These are phyloP conservation scores for Gymnopithys bicolor DNA, from an alignment of 2,797 vertebrate species.

Conservation along the genomic window DNA sequence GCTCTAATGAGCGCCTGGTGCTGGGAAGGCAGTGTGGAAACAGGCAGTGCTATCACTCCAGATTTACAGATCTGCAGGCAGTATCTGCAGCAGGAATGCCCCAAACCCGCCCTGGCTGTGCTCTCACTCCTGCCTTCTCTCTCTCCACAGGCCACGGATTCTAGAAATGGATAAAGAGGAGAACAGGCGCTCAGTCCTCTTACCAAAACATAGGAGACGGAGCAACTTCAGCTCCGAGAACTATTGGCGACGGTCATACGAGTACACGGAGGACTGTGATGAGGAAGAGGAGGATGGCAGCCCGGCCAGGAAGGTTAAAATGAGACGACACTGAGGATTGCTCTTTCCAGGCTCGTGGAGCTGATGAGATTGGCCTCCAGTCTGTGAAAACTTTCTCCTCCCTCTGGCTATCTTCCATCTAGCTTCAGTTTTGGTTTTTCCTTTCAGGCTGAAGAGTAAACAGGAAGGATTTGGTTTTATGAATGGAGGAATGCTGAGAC, in stretches of 20 bases:
- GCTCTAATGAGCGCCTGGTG: background rate
- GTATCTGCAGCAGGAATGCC: accelerated
- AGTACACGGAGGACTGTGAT: slow-evolving; percentile 78
- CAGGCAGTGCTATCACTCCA: accelerated
- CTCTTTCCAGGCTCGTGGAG: slow-evolving; percentile 42
- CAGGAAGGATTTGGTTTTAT: slow-evolving; percentile 66
- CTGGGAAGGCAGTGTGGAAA: background rate
- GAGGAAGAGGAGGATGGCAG: slow-evolving; percentile 84
- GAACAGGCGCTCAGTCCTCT: slow-evolving; percentile 89
- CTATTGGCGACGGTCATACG: slow-evolving; percentile 90
- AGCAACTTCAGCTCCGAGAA: slow-evolving; percentile 88
- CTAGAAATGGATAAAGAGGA: slow-evolving; percentile 99
- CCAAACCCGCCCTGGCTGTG: accelerated
- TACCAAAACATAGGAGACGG: slow-evolving; percentile 84
- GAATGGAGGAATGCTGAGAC: slow-evolving; percentile 65
- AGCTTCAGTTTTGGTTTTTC: slow-evolving; percentile 65
- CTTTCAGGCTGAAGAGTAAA: slow-evolving; percentile 76
- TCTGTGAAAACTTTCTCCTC: slow-evolving; percentile 69
- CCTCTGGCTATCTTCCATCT: slow-evolving; percentile 62
- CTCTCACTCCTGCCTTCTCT: background rate
- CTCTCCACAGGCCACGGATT: slow-evolving; percentile 86
- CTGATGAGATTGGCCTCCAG: slow-evolving; percentile 57
- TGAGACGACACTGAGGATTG: slow-evolving; percentile 90
- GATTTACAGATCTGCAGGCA: accelerated
- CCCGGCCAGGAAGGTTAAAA: slow-evolving; percentile 92